Evolutionary conservation across 2,797 vertebrate species (phyloP), one percentile per base, ranked within the genome.

Genomic region (Eleutherodactylus coqui): DNA sequence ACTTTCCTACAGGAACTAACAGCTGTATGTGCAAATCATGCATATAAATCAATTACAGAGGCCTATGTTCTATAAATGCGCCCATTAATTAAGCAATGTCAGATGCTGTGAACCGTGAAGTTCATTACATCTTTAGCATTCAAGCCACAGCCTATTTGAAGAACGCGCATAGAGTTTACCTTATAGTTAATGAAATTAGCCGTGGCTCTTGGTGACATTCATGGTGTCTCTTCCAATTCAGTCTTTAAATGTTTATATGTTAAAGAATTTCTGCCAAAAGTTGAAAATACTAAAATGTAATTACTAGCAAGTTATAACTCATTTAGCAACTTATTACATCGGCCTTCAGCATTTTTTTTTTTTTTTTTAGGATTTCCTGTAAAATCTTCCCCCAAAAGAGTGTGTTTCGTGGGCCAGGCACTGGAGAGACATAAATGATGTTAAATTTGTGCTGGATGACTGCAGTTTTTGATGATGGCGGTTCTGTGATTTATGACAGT

Each of bases 51-150:
- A 99, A 99, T 99, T 98, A 98, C 95, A 29, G 75, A 95, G 96
- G 95, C 96, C 97, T 97, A 96, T 97, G 97, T 98, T 97, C 96
- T 98, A 97, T 97, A 97, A 98, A 98, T 96, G 97, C 96, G 95
- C 94, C 96, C 97, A 99, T 99, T 99, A 99, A 99, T 99, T 99
- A 99, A 98, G 96, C 96, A 97, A 97, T 97, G 97, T 99, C 98
- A 98, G 95, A 96, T 96, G 96, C 96, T 96, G 95, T 98, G 98
- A 98, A 98, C 96, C 96, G 89, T 99, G 97, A 99, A 98, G 97
- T 98, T 99, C 98, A 98, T 99, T 98, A 97, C 96, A 97, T 98
- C 96, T 98, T 97, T 97, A 98, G 96, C 95, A 96, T 97, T 97
- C 96, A 96, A 96, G 96, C 93, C 93, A 93, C 90, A 94, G 94